Base-by-base conservation (phyloP, 2,113 vertebrate genomes). In the Aythya baeri region DNA sequence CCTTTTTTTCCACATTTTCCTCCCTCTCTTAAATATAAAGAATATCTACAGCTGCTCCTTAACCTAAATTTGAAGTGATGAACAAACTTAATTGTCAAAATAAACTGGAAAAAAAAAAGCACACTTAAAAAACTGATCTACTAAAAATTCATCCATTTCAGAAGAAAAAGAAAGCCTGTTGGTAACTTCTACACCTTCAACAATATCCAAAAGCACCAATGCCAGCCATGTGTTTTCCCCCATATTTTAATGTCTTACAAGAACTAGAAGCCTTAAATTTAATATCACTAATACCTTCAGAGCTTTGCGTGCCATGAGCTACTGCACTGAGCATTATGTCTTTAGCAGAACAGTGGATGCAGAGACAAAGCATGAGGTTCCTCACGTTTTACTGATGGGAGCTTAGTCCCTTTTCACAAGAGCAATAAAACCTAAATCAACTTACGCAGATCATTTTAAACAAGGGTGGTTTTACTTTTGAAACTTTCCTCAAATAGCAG, bases 401-500 rank as follows among this genome's bases (percentile, higher is more conserved):
- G 11, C 43, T n/a, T n/a, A 44, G 26, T 17, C n/a, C 21, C 23
- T 86, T 41, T 59, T 46, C 25, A 65, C 38, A 68, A 9, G 21
- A 31, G n/a, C 1, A 21, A 3, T 1, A 74, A 70, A 83, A 63
- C 55, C 57, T 38, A 8, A 34, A 41, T 17, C 73, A 68, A 65
- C 16, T 70, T 17, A 11, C 0, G 9, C 4, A 62, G 36, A 22
- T 18, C 0, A 1, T 52, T 89, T 61, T 15, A 52, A 86, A 49
- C 6, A 68, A 70, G 5, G 10, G 25, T 22, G 65, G 31, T 43
- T 79, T 49, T 9, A 65, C 6, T 92, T 76, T 15, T 68, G 8
- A 83, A 52, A 11, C 22, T 46, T 29, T 32, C 17, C n/a, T 67
- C 71, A 17, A 59, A 4, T 0, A 79, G 36, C 36, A 85, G 71